phyloP scores from a whole-genome alignment of 2,113 vertebrate genomes.

The Myotis yumanensis region DNA sequence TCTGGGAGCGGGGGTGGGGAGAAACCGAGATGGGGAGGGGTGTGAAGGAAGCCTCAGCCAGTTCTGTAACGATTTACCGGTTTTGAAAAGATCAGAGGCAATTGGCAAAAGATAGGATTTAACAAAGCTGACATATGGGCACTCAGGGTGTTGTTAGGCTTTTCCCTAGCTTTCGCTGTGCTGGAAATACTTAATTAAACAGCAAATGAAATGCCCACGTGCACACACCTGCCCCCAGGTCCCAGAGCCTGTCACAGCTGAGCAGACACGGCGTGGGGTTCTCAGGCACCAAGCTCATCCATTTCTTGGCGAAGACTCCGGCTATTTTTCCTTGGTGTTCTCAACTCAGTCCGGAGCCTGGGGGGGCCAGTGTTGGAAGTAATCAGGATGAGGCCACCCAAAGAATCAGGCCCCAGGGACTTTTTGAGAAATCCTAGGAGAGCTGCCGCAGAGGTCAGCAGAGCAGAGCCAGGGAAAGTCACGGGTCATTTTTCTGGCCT shows the following conservation, averaged over 20 bases:
- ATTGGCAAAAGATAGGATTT: neutral
- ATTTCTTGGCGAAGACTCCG: neutral
- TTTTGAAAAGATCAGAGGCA: neutral
- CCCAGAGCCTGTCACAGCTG: neutral
- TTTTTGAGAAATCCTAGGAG: neutral
- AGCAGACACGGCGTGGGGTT: accelerated
- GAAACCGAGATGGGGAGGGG: too few relatives aligned
- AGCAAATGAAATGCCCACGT: neutral
- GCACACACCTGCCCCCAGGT: neutral
- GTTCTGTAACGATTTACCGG: neutral
- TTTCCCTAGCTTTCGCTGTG: neutral
- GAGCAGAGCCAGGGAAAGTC: neutral
- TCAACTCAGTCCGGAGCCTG: neutral
- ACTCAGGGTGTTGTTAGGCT: neutral
- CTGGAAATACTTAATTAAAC: neutral
- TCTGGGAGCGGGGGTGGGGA: accelerated
- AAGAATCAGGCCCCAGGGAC: neutral
- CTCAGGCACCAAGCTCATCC: neutral
- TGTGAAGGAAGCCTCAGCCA: neutral
- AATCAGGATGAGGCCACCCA: neutral
- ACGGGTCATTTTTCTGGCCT: neutral
- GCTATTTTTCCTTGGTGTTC: neutral
- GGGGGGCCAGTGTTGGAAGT: neutral
- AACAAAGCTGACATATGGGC: neutral
- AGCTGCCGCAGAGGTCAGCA: neutral